Evolutionary conservation across 1,140 invertebrate species (phyloP).

Genomic region (Gonatopus flavifemur): DNA sequence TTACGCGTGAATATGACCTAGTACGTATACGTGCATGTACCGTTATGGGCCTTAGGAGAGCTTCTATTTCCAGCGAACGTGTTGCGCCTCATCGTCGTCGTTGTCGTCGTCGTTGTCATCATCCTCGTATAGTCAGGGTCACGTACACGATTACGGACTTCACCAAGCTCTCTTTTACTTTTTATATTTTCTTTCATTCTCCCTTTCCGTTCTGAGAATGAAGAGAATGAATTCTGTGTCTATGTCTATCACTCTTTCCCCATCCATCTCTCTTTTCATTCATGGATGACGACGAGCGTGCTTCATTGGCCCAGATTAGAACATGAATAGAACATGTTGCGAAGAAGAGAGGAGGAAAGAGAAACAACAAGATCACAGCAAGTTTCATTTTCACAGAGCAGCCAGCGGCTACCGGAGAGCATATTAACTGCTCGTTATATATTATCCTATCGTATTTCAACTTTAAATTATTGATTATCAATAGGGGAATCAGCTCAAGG

Average conservation of each 20-base stretch:
- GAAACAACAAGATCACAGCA: constrained; percentile 10
- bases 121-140: constrained; percentile 2
- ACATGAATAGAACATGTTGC: constrained; percentile 27
- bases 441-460: too few relatives aligned
- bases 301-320: constrained; percentile 41
- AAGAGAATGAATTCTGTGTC: too few relatives aligned
- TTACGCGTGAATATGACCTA: too few relatives aligned
- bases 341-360: too few relatives aligned
- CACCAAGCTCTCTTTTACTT: too few relatives aligned
- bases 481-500: too few relatives aligned
- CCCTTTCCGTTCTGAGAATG: too few relatives aligned
- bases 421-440: too few relatives aligned
- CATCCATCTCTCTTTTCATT: constrained; percentile 23
- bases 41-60: constrained; percentile 26
- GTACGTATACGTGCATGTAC: constrained; percentile 11
- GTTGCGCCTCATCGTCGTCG: constrained; percentile 15
- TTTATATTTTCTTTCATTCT: too few relatives aligned
- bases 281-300: constrained; percentile 26
- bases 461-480: too few relatives aligned
- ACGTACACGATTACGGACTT: constrained; percentile 10
- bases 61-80: constrained; percentile 33
- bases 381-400: constrained; percentile 24
- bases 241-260: too few relatives aligned
- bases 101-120: constrained; percentile 12
- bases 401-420: too few relatives aligned